These are phyloP conservation scores for Heliconius hortense DNA, from an alignment of 2,888 invertebrate species.

Conservation along the genomic window DNA sequence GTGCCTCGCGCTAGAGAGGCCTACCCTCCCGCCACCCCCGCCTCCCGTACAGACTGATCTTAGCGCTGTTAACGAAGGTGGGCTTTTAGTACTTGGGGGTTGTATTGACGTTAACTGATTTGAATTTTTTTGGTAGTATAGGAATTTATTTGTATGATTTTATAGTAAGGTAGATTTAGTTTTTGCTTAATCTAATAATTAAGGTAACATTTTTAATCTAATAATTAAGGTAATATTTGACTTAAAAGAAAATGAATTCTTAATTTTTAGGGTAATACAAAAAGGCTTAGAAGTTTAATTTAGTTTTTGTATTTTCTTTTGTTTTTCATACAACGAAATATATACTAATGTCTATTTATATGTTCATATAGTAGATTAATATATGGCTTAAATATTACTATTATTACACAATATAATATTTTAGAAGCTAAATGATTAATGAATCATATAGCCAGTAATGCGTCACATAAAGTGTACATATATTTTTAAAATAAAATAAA, in stretches of 20 bases:
- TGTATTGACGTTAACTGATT: constrained; percentile 62
- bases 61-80: constrained; percentile 81
- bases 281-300: neutral
- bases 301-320: neutral
- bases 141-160: neutral
- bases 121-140: constrained; percentile 43
- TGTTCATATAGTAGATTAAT: neutral
- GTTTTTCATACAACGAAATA: too few relatives aligned
- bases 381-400: neutral
- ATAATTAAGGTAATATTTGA: neutral
- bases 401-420: neutral
- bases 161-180: neutral
- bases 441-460: neutral
- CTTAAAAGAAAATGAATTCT: neutral
- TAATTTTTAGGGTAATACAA: neutral
- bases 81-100: constrained; percentile 40
- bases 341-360: too few relatives aligned
- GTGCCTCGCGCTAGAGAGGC: constrained; percentile 66
- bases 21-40: constrained; percentile 60
- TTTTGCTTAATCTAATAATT: neutral
- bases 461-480: neutral
- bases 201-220: neutral
- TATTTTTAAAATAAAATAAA: neutral
- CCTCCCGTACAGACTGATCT: constrained; percentile 61
- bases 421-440: neutral